Percentiles rank a stretch among this genome's conserved stretches.
Evolutionary conservation across 2,797 vertebrate genomes (phyloP).

Genomic region (Garrulus glandarius): DNA sequence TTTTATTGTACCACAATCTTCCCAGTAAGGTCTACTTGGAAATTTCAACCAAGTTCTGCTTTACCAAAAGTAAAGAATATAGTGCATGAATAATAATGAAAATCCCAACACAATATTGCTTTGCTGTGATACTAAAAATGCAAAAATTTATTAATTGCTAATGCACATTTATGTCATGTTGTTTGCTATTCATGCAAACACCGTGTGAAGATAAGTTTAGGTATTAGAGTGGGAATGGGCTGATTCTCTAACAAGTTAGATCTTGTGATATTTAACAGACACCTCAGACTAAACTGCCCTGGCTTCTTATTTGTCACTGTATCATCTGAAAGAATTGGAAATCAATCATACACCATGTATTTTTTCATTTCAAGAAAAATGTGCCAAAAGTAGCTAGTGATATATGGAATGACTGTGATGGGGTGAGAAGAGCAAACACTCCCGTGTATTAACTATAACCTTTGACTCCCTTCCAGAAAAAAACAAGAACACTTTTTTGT

Average conservation of each 20-base stretch:
- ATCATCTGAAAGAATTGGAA: conserved; percentile 10
- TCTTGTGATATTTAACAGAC: background rate
- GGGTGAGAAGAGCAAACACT: background rate
- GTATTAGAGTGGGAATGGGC: background rate
- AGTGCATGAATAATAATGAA: background rate
- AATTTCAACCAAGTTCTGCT: background rate
- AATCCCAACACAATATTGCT: background rate
- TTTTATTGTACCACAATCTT: background rate
- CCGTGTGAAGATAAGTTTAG: background rate
- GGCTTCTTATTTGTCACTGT: conserved; percentile 16
- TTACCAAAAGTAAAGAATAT: background rate
- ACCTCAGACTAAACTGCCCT: background rate
- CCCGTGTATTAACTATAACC: background rate
- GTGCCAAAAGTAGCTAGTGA: background rate
- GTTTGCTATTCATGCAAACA: background rate
- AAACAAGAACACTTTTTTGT: background rate
- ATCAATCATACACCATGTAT: background rate
- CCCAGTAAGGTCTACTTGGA: background rate
- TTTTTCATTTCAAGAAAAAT: background rate
- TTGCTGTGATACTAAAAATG: background rate
- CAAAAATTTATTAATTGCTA: background rate
- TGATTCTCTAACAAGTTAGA: background rate
- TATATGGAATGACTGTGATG: background rate
- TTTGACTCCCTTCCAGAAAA: background rate
- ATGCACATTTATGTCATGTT: background rate